A percentile compares a stretch with the other conserved stretches of the same genome.
Evolutionary conservation across 1,140 invertebrate genomes (phyloP).

Genomic region (Rhopalosiphum maidis): DNA sequence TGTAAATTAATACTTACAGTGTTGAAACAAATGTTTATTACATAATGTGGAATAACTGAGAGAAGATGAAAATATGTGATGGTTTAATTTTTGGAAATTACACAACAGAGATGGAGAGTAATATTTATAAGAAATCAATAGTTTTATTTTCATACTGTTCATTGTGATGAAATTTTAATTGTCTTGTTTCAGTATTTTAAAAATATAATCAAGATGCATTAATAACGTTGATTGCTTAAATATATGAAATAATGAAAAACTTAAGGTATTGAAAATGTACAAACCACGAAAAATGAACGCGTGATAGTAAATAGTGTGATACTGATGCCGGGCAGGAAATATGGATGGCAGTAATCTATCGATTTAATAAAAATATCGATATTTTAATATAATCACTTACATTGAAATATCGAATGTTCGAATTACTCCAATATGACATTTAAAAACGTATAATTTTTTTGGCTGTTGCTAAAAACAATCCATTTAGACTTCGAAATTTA

Average conservation of each 20-base stretch:
- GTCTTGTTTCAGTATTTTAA: not conserved
- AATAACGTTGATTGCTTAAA: not conserved
- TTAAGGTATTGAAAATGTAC: not conserved
- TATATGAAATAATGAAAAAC: not conserved
- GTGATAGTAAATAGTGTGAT: not conserved
- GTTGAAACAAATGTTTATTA: not conserved
- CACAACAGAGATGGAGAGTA: not conserved
- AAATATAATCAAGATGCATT: not conserved
- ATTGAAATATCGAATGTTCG: not conserved
- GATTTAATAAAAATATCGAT: not conserved
- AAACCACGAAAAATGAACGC: not conserved
- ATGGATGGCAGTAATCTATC: not conserved
- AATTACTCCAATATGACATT: no score
- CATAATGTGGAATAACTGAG: not conserved
- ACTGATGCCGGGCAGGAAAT: not conserved
- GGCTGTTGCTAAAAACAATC: no score
- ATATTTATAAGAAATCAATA: not conserved
- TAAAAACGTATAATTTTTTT: no score
- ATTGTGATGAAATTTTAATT: not conserved
- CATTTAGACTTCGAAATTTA: no score
- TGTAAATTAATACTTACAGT: not conserved
- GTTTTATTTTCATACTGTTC: constrained; percentile 34
- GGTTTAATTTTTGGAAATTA: constrained; percentile 31
- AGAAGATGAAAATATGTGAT: not conserved
- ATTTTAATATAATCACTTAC: not conserved